These are phyloP conservation scores for Epicauta chinensis DNA, from an alignment of 1,140 invertebrate species.

Conservation along the genomic window DNA sequence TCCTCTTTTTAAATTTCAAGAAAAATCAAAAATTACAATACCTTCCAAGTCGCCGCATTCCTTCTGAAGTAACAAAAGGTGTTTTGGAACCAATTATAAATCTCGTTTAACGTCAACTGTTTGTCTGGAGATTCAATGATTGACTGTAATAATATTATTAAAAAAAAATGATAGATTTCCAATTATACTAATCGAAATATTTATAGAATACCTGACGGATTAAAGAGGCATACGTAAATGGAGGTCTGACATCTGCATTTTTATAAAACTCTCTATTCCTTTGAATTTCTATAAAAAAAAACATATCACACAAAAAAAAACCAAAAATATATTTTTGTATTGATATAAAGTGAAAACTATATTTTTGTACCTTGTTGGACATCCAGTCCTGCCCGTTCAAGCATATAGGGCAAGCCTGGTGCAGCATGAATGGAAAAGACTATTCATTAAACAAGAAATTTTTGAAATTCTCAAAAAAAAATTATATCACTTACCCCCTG, in stretches of 20 bases:
- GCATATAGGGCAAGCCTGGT: conserved; percentile 84
- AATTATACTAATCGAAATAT: too few relatives aligned
- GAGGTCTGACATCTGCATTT: conserved; percentile 93
- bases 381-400: conserved; percentile 88
- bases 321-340: not conserved
- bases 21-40: conserved; percentile 49
- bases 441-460: conserved; percentile 8
- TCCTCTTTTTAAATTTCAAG: not conserved
- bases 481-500: conserved; percentile 65
- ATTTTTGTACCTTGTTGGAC: conserved; percentile 79
- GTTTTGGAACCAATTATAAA: conserved; percentile 99
- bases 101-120: conserved; percentile 98
- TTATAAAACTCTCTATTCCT: conserved; percentile 99
- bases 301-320: not conserved
- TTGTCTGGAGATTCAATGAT: conserved; percentile 99
- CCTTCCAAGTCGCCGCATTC: conserved; percentile 99
- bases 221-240: conserved; percentile 97
- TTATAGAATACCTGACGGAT: conserved; percentile 80
- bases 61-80: conserved; percentile 99
- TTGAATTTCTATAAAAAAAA: conserved; percentile 79
- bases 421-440: conserved; percentile 33
- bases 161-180: not conserved
- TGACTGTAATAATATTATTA: conserved; percentile 59
- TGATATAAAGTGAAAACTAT: not conserved
- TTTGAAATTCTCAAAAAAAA: conserved; percentile 7